Conservation (phyloP, 2,797 vertebrate species). For the Pterois miles region DNA sequence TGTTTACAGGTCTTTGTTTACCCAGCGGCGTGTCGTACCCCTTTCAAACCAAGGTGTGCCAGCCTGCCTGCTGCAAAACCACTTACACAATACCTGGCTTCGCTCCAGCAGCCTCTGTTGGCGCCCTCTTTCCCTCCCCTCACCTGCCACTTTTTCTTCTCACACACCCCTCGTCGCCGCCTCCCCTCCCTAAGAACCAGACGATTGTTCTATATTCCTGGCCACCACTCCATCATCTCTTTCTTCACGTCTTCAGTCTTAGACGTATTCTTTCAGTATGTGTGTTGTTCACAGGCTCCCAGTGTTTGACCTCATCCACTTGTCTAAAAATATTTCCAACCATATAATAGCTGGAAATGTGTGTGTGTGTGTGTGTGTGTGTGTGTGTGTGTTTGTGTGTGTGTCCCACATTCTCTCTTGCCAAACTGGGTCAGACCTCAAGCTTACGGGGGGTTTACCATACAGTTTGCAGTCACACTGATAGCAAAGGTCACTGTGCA, state of each 20-base stretch:
- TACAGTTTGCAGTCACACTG: slow-evolving; percentile 55
- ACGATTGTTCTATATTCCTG: slow-evolving; percentile 18
- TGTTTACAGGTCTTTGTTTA: slow-evolving; percentile 51
- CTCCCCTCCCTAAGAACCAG: not conserved
- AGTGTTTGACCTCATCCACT: slow-evolving; percentile 62
- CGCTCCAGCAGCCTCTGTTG: slow-evolving; percentile 34
- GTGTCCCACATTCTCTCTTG: slow-evolving; percentile 72
- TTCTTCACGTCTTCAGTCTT: slow-evolving; percentile 16
- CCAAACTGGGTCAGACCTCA: slow-evolving; percentile 75
- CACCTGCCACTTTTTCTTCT: slow-evolving; percentile 32
- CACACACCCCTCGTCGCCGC: not conserved
- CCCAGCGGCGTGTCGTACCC: slow-evolving; percentile 20
- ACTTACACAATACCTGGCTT: slow-evolving; percentile 67
- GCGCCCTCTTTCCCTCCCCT: slow-evolving; percentile 21
- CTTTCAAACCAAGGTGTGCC: slow-evolving; percentile 55
- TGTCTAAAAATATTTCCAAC: slow-evolving; percentile 74
- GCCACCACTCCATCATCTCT: slow-evolving; percentile 7
- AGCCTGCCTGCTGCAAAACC: slow-evolving; percentile 40
- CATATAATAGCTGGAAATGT: slow-evolving; percentile 72
- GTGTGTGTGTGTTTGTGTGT: slow-evolving; percentile 10
- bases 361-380: slow-evolving; percentile 12
- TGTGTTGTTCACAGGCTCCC: slow-evolving; percentile 51
- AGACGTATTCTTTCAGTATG: slow-evolving; percentile 5
- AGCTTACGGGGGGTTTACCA: slow-evolving; percentile 69
- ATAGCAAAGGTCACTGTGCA: slow-evolving; percentile 69